Conservation (phyloP, 2,797 vertebrate genomes). For the Limnodromus scolopaceus region DNA sequence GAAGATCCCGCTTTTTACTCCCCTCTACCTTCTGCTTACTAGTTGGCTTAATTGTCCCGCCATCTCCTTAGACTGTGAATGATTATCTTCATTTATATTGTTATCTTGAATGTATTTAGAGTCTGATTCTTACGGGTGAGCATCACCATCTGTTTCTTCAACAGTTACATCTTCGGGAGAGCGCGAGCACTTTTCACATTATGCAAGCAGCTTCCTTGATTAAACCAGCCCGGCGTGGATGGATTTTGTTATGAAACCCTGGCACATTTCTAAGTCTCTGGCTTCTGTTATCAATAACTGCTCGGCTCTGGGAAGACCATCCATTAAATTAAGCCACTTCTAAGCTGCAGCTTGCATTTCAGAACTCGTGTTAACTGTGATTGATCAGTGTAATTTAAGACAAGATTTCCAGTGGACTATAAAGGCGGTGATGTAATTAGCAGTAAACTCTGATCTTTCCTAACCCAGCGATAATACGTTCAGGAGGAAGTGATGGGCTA, state of each 20-base stretch:
- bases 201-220: conserved; percentile 54
- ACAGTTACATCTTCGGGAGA: not conserved
- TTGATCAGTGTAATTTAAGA: conserved; percentile 54
- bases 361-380: conserved; percentile 40
- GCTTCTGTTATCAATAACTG: conserved; percentile 41
- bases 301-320: conserved; percentile 35
- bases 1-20: not conserved
- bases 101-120: conserved; percentile 48
- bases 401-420: conserved; percentile 32
- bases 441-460: conserved; percentile 13
- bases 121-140: conserved; percentile 1
- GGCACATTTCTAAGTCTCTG: conserved; percentile 23
- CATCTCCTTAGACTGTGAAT: conserved; percentile 26
- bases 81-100: conserved; percentile 56
- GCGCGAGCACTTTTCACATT: not conserved
- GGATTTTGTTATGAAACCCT: conserved; percentile 53
- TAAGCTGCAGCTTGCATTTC: conserved; percentile 52
- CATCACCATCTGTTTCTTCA: conserved; percentile 59
- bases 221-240: conserved; percentile 19
- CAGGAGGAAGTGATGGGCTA: not conserved
- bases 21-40: not conserved
- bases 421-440: not conserved
- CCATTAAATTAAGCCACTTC: conserved; percentile 63
- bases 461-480: not conserved
- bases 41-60: conserved; percentile 8